Conservation (phyloP, 2,888 invertebrate genomes). For the Chalcosyrphus nemorum region DNA sequence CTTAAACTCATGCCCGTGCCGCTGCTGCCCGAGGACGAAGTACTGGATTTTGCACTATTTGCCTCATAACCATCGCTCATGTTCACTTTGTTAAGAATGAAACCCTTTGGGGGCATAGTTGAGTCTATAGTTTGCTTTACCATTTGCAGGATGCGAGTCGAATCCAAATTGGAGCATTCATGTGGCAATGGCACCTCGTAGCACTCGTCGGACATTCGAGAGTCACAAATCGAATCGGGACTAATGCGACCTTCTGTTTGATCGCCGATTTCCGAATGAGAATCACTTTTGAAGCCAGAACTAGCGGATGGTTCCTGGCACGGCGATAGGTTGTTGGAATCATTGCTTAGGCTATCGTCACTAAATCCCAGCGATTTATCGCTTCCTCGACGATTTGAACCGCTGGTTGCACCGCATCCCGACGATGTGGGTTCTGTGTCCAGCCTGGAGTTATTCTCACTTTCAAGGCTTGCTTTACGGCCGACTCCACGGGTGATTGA, state of each 20-base stretch:
- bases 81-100: constrained; percentile 82
- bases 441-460: constrained; percentile 80
- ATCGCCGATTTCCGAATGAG: constrained; percentile 84
- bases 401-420: constrained; percentile 52
- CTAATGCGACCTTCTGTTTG: constrained; percentile 81
- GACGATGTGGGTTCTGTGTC: constrained; percentile 66
- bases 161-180: constrained; percentile 90
- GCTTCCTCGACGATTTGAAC: constrained; percentile 85
- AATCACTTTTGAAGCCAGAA: constrained; percentile 84
- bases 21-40: constrained; percentile 55
- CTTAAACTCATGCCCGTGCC: constrained; percentile 51
- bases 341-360: constrained; percentile 89
- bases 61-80: constrained; percentile 63
- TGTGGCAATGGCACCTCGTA: constrained; percentile 91
- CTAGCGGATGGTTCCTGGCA: constrained; percentile 84
- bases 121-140: constrained; percentile 91
- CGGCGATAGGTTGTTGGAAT: constrained; percentile 84
- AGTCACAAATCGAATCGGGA: constrained; percentile 81
- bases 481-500: constrained; percentile 92
- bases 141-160: constrained; percentile 90
- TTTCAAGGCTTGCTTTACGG: constrained; percentile 86
- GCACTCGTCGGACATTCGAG: constrained; percentile 82
- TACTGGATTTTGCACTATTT: constrained; percentile 57
- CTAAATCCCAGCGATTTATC: constrained; percentile 88
- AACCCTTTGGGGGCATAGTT: constrained; percentile 88